Evolutionary conservation across 1,140 invertebrate genomes (phyloP).

Genomic region (Hypothenemus hampei): DNA sequence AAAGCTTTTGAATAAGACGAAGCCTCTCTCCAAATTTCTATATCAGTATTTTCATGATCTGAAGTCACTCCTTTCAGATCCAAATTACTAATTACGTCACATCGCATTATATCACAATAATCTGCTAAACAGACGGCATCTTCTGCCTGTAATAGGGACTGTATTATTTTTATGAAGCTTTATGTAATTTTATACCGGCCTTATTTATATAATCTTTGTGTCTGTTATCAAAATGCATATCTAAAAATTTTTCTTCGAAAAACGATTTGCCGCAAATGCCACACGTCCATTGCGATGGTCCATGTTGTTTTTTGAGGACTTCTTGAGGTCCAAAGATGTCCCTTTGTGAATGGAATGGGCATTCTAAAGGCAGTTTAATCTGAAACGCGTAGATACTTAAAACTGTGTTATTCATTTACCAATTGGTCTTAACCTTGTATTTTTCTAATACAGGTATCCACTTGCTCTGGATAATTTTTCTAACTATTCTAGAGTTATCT

Average conservation of each 20-base stretch:
- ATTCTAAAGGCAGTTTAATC: constrained; percentile 72
- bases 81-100: constrained; percentile 75
- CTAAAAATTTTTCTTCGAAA: constrained; percentile 81
- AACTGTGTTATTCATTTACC: not conserved
- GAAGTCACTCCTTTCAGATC: constrained; percentile 56
- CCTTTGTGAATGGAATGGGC: constrained; percentile 80
- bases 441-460: constrained; percentile 83
- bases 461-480: constrained; percentile 85
- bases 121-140: constrained; percentile 88
- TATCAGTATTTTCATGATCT: constrained; percentile 62
- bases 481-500: constrained; percentile 82
- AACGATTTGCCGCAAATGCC: constrained; percentile 89
- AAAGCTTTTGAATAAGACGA: constrained; percentile 63
- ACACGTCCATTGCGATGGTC: constrained; percentile 85
- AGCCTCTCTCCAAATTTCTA: constrained; percentile 69
- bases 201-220: constrained; percentile 82
- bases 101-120: constrained; percentile 93
- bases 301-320: constrained; percentile 71
- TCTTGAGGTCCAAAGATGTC: constrained; percentile 85
- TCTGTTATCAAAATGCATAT: constrained; percentile 84
- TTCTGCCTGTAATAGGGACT: constrained; percentile 60
- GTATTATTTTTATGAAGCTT: not conserved
- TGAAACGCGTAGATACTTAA: constrained; percentile 2
- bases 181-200: constrained; percentile 40
- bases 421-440: constrained; percentile 54